A percentile compares a stretch with the other conserved stretches of the same genome.
These are phyloP conservation scores for Anas capensis DNA, from an alignment of 2,797 vertebrate genomes.

Conservation along the genomic window DNA sequence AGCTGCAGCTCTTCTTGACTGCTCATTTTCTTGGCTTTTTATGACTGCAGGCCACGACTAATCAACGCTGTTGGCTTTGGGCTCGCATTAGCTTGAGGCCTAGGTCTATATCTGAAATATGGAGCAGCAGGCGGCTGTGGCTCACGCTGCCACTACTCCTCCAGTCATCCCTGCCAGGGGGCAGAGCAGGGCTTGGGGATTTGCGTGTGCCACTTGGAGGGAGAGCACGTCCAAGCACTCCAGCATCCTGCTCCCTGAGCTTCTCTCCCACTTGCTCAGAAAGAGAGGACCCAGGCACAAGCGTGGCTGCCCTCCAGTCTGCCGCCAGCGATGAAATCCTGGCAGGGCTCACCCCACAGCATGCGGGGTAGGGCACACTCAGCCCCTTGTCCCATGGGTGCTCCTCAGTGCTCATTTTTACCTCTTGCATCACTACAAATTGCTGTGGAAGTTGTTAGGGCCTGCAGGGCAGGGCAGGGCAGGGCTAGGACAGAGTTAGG, in stretches of 20 bases:
- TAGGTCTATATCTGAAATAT: not conserved
- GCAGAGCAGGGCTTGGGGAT: fast-evolving
- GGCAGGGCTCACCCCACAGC: not conserved
- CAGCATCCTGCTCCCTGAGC: not conserved
- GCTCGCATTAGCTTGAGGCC: not conserved
- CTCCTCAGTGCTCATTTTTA: not conserved
- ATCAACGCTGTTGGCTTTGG: not conserved
- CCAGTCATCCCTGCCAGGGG: not conserved
- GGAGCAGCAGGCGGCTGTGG: not conserved
- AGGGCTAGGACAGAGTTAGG: too few relatives aligned
- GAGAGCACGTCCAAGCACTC: fast-evolving
- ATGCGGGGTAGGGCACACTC: not conserved
- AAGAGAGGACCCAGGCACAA: not conserved
- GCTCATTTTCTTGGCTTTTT: not conserved
- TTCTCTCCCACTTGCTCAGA: not conserved
- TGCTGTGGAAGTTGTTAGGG: too few relatives aligned
- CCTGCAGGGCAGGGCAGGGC: too few relatives aligned
- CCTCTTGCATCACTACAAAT: too few relatives aligned
- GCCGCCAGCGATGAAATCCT: not conserved
- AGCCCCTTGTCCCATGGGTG: not conserved
- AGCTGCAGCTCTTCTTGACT: constrained; percentile 15
- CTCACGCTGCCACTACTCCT: fast-evolving
- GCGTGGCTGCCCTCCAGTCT: not conserved
- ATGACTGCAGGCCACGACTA: not conserved
- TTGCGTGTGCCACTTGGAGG: not conserved